A percentile compares a stretch with the other conserved stretches of the same genome.
Conservation (phyloP, 2,113 vertebrate genomes). For the Lonchura striata region DNA sequence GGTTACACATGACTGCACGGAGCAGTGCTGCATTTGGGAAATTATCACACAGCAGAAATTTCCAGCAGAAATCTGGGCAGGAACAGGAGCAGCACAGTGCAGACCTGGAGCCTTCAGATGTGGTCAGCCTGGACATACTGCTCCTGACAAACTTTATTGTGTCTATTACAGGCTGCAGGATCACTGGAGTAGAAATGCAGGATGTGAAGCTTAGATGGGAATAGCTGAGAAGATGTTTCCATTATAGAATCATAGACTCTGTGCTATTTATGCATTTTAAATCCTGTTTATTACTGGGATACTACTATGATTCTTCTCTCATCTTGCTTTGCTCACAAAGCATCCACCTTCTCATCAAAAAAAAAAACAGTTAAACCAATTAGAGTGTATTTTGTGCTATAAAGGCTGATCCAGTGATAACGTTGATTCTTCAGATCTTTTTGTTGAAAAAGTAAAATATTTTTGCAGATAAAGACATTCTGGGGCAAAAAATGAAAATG, state of each 20-base stretch:
- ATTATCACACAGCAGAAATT: background rate
- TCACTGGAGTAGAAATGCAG: constrained; percentile 34
- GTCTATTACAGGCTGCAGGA: background rate
- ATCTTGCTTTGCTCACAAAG: background rate
- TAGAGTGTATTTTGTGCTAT: background rate
- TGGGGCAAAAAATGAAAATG: constrained; percentile 33
- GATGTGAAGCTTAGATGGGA: background rate
- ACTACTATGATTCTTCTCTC: background rate
- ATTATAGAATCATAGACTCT: background rate
- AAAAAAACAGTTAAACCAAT: background rate
- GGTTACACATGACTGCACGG: constrained; percentile 1
- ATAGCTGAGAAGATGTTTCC: background rate
- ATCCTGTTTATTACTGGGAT: background rate
- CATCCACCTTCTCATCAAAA: background rate
- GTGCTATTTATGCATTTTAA: background rate
- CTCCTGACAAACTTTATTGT: background rate
- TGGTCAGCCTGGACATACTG: background rate
- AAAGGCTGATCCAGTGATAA: background rate
- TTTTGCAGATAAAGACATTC: background rate
- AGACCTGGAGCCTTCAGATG: background rate
- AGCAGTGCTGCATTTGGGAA: background rate
- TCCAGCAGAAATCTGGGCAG: constrained; percentile 53
- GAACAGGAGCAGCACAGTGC: background rate
- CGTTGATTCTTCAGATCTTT: background rate
- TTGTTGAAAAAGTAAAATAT: constrained; percentile 1